A percentile compares a stretch with the other conserved stretches of the same genome.
Evolutionary conservation across 2,888 invertebrate genomes (phyloP).

Genomic region (Sycophila texana): DNA sequence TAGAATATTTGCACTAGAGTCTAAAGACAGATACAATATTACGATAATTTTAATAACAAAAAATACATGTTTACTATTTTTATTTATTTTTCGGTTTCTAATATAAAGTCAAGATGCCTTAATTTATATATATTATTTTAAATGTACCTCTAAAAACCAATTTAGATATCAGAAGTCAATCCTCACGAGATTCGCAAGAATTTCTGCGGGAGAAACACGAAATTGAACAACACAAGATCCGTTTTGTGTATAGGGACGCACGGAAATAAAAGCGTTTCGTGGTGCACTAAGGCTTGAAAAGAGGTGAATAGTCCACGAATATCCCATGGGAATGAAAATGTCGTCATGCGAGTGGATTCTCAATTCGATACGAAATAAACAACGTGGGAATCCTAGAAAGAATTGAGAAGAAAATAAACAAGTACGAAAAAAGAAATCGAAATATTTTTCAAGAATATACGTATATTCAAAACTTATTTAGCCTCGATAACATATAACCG

Average conservation of each 20-base stretch:
- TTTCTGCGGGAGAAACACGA: slow-evolving; percentile 1
- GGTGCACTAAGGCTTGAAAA: slow-evolving; percentile 59
- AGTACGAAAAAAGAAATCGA: background rate
- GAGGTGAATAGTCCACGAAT: slow-evolving; percentile 61
- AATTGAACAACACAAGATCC: slow-evolving; percentile 41
- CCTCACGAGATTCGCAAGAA: slow-evolving; percentile 10
- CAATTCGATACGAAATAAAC: slow-evolving; percentile 70
- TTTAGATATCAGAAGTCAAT: slow-evolving; percentile 25
- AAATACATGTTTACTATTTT: too few relatives aligned
- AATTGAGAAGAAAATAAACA: slow-evolving; percentile 56
- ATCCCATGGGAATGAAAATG: slow-evolving; percentile 64
- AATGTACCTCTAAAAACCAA: too few relatives aligned
- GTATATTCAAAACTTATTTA: background rate
- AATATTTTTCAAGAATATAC: slow-evolving; percentile 4
- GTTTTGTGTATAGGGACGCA: slow-evolving; percentile 51
- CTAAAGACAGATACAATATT: too few relatives aligned
- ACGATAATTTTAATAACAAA: too few relatives aligned
- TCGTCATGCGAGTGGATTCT: slow-evolving; percentile 66
- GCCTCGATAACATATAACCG: background rate
- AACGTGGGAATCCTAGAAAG: slow-evolving; percentile 61
- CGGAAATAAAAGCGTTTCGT: slow-evolving; percentile 48
- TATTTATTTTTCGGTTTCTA: too few relatives aligned
- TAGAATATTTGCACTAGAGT: too few relatives aligned
- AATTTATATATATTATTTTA: too few relatives aligned
- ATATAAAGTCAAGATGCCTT: too few relatives aligned